Conservation (phyloP, 2,888 invertebrate genomes). For the Polia nebulosa region DNA sequence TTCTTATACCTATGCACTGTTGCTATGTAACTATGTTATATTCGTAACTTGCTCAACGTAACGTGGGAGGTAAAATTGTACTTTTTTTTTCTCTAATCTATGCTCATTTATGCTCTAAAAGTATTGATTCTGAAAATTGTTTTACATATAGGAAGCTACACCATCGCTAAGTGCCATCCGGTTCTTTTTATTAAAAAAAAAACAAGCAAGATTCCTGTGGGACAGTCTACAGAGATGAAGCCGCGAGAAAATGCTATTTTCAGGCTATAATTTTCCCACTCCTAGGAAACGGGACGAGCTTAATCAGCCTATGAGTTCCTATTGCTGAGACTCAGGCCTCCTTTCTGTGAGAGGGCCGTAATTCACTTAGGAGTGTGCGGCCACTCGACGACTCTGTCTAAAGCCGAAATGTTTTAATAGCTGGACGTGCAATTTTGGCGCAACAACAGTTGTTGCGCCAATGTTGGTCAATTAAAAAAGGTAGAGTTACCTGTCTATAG, state of each 20-base stretch:
- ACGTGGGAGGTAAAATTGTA: background rate
- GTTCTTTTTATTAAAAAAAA: no score
- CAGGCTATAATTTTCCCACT: background rate
- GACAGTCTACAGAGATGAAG: no score
- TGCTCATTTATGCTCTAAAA: background rate
- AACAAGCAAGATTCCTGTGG: background rate
- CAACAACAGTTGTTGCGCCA: background rate
- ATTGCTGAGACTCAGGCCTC: background rate
- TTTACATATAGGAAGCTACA: background rate
- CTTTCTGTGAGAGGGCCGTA: background rate
- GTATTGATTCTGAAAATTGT: background rate
- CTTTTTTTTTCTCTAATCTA: no score
- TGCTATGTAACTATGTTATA: background rate
- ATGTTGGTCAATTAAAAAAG: no score
- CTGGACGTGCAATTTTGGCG: background rate
- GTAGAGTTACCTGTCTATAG: no score
- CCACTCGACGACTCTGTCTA: no score
- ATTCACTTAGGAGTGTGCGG: background rate
- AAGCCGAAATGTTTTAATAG: background rate
- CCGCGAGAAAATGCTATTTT: no score
- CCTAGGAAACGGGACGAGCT: background rate
- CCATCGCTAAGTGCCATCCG: no score
- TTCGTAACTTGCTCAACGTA: background rate
- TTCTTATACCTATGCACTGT: background rate
- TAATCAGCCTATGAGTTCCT: background rate